These are phyloP conservation scores for Pyrrhia umbra DNA, from an alignment of 2,888 invertebrate species.

Conservation along the genomic window DNA sequence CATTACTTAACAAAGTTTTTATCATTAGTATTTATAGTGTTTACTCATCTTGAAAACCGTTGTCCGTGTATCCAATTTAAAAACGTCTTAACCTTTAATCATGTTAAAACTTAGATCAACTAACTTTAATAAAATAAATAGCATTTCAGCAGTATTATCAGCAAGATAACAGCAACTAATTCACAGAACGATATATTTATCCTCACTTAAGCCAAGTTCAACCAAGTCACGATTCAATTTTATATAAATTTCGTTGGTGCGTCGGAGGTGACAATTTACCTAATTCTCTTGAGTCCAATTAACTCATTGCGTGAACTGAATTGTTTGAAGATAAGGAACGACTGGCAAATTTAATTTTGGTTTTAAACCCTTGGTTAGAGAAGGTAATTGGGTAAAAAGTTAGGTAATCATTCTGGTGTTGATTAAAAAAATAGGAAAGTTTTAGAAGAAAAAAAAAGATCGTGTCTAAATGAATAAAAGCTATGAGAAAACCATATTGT, in stretches of 20 bases:
- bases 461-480: no score
- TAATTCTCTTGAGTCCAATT: conserved; percentile 62
- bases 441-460: no score
- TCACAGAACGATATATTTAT: conserved; percentile 6
- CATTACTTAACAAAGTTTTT: no score
- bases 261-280: conserved; percentile 64
- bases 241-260: conserved; percentile 55
- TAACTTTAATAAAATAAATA: conserved; percentile 2
- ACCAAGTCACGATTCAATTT: conserved; percentile 54
- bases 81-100: background rate
- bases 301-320: conserved; percentile 68
- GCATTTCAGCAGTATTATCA: background rate
- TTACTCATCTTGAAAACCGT: no score
- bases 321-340: conserved; percentile 62
- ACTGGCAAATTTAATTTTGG: conserved; percentile 44
- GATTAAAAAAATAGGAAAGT: conserved; percentile 14
- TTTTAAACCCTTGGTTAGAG: conserved; percentile 45
- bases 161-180: background rate
- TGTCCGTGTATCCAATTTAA: background rate
- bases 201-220: background rate
- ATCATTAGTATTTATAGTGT: no score
- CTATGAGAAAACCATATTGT: no score
- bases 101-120: background rate
- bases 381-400: conserved; percentile 39
- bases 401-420: background rate